A percentile compares a stretch with the other conserved stretches of the same genome.
Conservation (phyloP, 2,888 invertebrate species). For the Hirudinaria manillensis region DNA sequence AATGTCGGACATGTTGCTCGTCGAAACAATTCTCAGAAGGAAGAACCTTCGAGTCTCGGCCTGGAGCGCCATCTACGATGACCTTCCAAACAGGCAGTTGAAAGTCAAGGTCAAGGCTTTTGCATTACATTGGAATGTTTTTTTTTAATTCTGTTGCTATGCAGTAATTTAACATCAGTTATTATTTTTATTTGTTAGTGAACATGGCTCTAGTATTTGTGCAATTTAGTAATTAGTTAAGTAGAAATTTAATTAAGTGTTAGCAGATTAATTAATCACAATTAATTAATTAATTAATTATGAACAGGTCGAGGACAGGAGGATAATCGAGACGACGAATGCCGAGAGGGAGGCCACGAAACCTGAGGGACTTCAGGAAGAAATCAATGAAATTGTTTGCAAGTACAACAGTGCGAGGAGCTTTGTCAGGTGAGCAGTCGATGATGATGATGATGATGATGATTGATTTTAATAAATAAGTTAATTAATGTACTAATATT, state of each 20-base stretch:
- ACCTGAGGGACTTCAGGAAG: slow-evolving; percentile 76
- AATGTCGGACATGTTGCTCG: slow-evolving; percentile 85
- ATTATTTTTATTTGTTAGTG: neutral
- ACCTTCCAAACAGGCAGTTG: slow-evolving; percentile 75
- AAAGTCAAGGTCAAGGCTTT: slow-evolving; percentile 72
- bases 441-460: no score
- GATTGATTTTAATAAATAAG: no score
- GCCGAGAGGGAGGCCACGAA: slow-evolving; percentile 76
- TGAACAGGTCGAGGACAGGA: slow-evolving; percentile 66
- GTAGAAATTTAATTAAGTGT: no score
- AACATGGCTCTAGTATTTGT: neutral
- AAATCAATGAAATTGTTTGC: slow-evolving; percentile 68
- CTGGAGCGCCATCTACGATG: slow-evolving; percentile 76
- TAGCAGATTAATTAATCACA: no score
- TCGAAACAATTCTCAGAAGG: slow-evolving; percentile 79
- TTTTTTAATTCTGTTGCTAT: neutral
- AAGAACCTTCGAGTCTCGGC: slow-evolving; percentile 71
- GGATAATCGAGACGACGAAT: slow-evolving; percentile 75
- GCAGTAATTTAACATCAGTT: neutral
- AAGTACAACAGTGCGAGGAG: slow-evolving; percentile 70
- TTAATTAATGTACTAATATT: no score
- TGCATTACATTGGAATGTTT: slow-evolving; percentile 41
- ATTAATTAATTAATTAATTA: neutral
- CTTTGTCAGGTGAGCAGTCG: slow-evolving; percentile 73
- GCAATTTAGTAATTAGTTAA: no score